phyloP scores from a whole-genome alignment of 1,140 invertebrate genomes.

The Drosophila azteca region DNA sequence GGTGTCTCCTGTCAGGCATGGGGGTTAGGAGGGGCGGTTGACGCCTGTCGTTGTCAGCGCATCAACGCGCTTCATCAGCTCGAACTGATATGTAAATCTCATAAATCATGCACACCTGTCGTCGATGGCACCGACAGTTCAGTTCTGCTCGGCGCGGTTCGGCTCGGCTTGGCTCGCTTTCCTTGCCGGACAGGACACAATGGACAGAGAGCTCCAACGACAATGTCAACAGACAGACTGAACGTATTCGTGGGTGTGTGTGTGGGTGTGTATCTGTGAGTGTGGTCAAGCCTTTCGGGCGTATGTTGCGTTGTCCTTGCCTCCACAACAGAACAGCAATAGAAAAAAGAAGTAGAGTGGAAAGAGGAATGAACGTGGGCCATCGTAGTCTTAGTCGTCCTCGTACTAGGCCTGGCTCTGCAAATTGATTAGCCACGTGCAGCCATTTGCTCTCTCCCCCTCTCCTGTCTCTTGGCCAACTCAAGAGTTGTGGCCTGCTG shows the following conservation, averaged over 20 bases:
- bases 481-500: slow-evolving; percentile 30
- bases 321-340: not conserved
- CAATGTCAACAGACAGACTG: slow-evolving; percentile 31
- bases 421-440: slow-evolving; percentile 73
- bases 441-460: slow-evolving; percentile 20
- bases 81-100: slow-evolving; percentile 78
- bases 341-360: not conserved
- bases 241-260: not conserved
- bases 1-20: slow-evolving; percentile 19
- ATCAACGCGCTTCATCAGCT: slow-evolving; percentile 75
- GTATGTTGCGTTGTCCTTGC: slow-evolving; percentile 20
- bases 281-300: slow-evolving; percentile 57
- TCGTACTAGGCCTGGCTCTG: slow-evolving; percentile 16
- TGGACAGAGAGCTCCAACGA: slow-evolving; percentile 29
- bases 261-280: slow-evolving; percentile 4
- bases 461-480: not conserved
- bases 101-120: slow-evolving; percentile 82
- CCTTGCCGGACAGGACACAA: not conserved
- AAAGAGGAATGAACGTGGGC: not conserved
- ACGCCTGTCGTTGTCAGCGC: slow-evolving; percentile 70
- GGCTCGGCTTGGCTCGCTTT: slow-evolving; percentile 4
- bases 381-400: not conserved
- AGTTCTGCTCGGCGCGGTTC: slow-evolving; percentile 11
- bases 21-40: slow-evolving; percentile 1
- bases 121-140: slow-evolving; percentile 64